Percentiles rank a stretch among this genome's conserved stretches.
Conservation (phyloP, 2,113 vertebrate species). For the Oncorhynchus clarkii region DNA sequence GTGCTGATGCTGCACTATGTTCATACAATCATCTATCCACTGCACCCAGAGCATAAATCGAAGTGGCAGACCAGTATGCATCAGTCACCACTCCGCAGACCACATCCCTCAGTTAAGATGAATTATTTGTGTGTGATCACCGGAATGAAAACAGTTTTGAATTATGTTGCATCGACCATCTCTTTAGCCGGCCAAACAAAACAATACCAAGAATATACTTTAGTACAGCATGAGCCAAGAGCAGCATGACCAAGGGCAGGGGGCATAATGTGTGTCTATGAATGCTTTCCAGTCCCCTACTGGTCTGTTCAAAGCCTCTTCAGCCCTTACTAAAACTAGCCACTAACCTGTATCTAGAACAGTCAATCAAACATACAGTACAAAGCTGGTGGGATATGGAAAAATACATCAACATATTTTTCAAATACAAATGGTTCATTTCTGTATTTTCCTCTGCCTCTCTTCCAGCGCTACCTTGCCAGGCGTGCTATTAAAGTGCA, state of each 20-base stretch:
- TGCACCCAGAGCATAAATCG: not conserved
- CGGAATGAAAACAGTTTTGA: slow-evolving; percentile 2
- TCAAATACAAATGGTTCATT: not conserved
- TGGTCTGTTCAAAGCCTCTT: not conserved
- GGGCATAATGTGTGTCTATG: not conserved
- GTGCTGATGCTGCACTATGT: not conserved
- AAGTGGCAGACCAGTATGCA: not conserved
- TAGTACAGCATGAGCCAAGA: not conserved
- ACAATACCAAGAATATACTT: not conserved
- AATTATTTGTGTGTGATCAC: slow-evolving; percentile 2
- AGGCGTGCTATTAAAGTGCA: not conserved
- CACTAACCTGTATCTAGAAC: not conserved
- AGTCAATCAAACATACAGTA: not conserved
- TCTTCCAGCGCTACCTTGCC: not conserved
- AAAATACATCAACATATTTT: not conserved
- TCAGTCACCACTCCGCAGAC: not conserved
- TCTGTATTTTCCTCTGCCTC: not conserved
- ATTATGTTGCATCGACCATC: not conserved
- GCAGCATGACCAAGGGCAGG: not conserved
- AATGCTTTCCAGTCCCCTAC: not conserved
- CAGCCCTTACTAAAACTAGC: not conserved
- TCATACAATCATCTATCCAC: too few species aligned
- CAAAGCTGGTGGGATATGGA: not conserved
- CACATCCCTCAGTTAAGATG: slow-evolving; percentile 8
- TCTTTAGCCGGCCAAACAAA: not conserved